Percentiles rank a stretch among this genome's conserved stretches.
Evolutionary conservation across 1,140 invertebrate genomes (phyloP).

Genomic region (Hyles vespertilio): DNA sequence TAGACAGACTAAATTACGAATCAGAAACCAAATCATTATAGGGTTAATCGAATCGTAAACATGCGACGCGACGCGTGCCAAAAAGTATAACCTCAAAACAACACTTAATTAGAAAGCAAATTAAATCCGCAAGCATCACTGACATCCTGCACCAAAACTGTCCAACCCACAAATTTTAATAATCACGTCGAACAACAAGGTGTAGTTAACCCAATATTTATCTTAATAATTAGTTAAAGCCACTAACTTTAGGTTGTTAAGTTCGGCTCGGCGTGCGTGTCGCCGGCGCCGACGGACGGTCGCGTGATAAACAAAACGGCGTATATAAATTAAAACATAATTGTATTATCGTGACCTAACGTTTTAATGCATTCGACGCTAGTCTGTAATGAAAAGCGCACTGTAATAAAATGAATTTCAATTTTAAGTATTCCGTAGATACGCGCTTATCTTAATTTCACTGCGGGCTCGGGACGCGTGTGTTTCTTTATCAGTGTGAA

Average conservation of each 20-base stretch:
- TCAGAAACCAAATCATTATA: too few relatives aligned
- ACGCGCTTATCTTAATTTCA: conserved; percentile 2
- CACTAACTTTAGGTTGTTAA: conserved; percentile 53
- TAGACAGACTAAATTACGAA: too few relatives aligned
- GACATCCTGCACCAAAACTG: conserved; percentile 3
- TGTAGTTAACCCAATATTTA: conserved; percentile 65
- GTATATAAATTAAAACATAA: conserved; percentile 75
- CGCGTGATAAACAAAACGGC: conserved; percentile 53
- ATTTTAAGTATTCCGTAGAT: conserved; percentile 1
- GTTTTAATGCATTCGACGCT: conserved; percentile 43
- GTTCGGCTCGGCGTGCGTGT: conserved; percentile 55
- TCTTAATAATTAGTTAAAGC: conserved; percentile 73
- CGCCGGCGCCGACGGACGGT: conserved; percentile 33
- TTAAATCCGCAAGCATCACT: too few relatives aligned
- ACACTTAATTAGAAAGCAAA: too few relatives aligned
- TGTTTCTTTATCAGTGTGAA: too few relatives aligned
- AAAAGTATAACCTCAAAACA: too few relatives aligned
- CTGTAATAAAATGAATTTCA: conserved; percentile 10
- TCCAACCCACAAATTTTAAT: conserved; percentile 22
- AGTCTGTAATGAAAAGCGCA: conserved; percentile 28
- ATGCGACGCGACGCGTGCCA: too few relatives aligned
- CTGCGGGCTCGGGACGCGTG: too few relatives aligned
- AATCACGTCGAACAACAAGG: conserved; percentile 50
- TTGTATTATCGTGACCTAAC: conserved; percentile 71
- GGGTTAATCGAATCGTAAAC: too few relatives aligned